Percentiles rank a stretch among this genome's conserved stretches.
phyloP scores from a whole-genome alignment of 2,888 invertebrate species.

The Neoitamus cyanurus region DNA sequence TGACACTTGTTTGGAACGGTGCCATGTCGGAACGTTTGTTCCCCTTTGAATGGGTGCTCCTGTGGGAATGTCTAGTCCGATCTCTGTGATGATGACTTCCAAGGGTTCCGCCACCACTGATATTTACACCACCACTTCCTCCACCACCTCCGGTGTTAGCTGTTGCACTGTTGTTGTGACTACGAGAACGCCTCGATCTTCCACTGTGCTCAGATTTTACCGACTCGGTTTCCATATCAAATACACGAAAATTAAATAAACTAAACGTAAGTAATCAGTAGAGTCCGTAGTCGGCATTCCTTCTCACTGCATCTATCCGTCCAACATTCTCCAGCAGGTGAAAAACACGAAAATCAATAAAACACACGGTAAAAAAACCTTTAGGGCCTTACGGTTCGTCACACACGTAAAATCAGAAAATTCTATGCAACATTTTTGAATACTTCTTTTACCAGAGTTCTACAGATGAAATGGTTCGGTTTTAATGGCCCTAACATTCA shows the following conservation, averaged over 20 bases:
- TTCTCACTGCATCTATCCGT: background rate
- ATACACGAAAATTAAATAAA: constrained; percentile 26
- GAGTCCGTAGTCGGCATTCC: constrained; percentile 7
- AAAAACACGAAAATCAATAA: background rate
- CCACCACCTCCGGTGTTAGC: constrained; percentile 5
- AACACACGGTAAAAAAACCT: background rate
- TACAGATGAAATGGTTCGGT: background rate
- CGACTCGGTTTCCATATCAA: constrained; percentile 91
- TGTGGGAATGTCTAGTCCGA: constrained; percentile 72
- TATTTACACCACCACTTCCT: background rate
- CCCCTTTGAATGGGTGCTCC: constrained; percentile 69
- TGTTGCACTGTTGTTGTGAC: constrained; percentile 64
- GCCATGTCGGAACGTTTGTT: constrained; percentile 78
- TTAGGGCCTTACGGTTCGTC: background rate
- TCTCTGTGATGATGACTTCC: constrained; percentile 71
- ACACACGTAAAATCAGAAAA: background rate
- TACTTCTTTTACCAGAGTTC: background rate
- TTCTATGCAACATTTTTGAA: background rate
- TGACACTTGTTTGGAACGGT: constrained; percentile 87
- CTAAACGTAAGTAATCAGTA: background rate
- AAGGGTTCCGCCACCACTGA: constrained; percentile 34
- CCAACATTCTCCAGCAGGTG: background rate
- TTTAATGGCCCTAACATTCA: background rate
- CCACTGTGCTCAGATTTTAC: constrained; percentile 92
- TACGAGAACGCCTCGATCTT: constrained; percentile 78